These are phyloP conservation scores for Notospermus geniculatus DNA, from an alignment of 1,140 invertebrate species.

Conservation along the genomic window DNA sequence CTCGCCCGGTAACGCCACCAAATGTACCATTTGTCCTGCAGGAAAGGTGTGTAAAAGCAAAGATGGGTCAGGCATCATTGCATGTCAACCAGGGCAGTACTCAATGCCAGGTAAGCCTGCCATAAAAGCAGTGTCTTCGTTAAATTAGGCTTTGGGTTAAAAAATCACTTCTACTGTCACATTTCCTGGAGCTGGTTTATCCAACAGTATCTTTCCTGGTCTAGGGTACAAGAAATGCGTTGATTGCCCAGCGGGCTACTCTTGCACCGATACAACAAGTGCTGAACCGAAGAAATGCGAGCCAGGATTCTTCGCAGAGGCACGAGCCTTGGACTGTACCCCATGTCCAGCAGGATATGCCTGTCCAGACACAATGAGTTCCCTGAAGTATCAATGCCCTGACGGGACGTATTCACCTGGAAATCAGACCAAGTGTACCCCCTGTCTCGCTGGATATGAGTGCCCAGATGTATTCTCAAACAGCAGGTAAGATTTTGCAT, in stretches of 20 bases:
- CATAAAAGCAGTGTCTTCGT: too few species aligned
- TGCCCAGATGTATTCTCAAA: slow-evolving; percentile 24
- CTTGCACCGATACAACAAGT: slow-evolving; percentile 36
- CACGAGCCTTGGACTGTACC: slow-evolving; percentile 29
- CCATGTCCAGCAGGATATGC: slow-evolving; percentile 36
- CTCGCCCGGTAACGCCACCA: slow-evolving; percentile 12
- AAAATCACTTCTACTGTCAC: too few species aligned
- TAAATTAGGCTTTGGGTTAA: too few species aligned
- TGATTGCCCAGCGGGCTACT: slow-evolving; percentile 31
- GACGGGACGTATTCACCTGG: slow-evolving; percentile 41
- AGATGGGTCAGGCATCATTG: slow-evolving; percentile 16
- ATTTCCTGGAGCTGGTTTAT: too few species aligned
- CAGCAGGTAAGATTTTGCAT: slow-evolving; percentile 20
- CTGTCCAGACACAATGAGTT: slow-evolving; percentile 31
- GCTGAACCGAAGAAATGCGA: slow-evolving; percentile 29
- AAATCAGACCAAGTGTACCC: slow-evolving; percentile 32
- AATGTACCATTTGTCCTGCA: slow-evolving; percentile 22
- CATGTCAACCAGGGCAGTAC: slow-evolving; percentile 19
- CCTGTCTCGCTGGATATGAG: slow-evolving; percentile 34
- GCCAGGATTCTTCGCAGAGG: slow-evolving; percentile 29
- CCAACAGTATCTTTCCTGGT: too few species aligned
- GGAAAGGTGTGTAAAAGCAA: slow-evolving; percentile 15
- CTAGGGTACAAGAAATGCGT: slow-evolving; percentile 27
- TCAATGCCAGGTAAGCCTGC: slow-evolving; percentile 15
- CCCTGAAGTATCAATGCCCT: slow-evolving; percentile 26